Evolutionary conservation across 2,888 invertebrate species (phyloP).

Genomic region (Chrysina gloriosa): DNA sequence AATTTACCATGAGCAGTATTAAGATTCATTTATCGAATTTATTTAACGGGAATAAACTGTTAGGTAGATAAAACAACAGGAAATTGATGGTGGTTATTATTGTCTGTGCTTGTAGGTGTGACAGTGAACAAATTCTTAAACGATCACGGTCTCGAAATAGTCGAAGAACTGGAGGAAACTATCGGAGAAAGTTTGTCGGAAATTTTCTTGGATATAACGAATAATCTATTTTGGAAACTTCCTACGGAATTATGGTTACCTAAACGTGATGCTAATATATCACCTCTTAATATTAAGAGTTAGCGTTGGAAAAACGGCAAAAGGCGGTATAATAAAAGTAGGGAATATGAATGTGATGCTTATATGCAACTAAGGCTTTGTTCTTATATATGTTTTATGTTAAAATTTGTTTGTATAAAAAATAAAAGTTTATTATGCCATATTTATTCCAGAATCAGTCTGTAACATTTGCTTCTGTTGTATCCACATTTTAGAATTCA

Average conservation of each 20-base stretch:
- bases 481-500: too few species aligned
- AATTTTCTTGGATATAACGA: constrained; percentile 70
- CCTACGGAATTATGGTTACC: constrained; percentile 70
- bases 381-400: too few species aligned
- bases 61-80: constrained; percentile 61
- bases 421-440: too few species aligned
- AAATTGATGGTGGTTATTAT: background rate
- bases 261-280: constrained; percentile 21
- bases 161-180: constrained; percentile 69
- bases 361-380: too few species aligned
- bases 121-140: constrained; percentile 72
- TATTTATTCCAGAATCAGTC: too few species aligned
- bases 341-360: too few species aligned
- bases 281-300: too few species aligned
- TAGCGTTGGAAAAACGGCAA: background rate
- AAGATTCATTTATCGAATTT: constrained; percentile 70
- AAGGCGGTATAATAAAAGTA: too few species aligned
- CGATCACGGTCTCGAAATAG: constrained; percentile 71
- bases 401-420: too few species aligned
- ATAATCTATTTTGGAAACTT: constrained; percentile 70
- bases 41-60: constrained; percentile 73
- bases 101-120: constrained; percentile 61
- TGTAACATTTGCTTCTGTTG: too few species aligned
- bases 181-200: constrained; percentile 68
- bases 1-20: constrained; percentile 68